Evolutionary conservation across 1,140 invertebrate species (phyloP), one percentile per base, ranked within the genome.

Genomic region (Cydia splendana): DNA sequence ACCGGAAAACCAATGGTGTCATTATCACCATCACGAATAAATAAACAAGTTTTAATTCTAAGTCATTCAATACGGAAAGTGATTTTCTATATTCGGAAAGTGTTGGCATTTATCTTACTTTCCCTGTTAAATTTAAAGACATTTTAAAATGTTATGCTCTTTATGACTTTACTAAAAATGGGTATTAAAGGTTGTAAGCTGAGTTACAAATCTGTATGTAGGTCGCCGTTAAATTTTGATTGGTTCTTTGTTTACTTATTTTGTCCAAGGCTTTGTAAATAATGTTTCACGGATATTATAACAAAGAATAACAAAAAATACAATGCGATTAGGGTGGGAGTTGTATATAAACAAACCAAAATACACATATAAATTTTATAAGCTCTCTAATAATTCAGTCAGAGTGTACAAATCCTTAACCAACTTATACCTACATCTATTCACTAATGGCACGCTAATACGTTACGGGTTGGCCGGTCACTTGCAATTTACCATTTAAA

Each of bases 401-500:
- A 10, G 57, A 71, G 38, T 71, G 67, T 71, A 71, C 67, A 71
- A 71, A 38, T 42, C 34, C 24, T 67, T 67, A 34, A 62, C 57
- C 10, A 38, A 71, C n/a, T 13, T 45, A 71, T 71, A 71, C 67
- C n/a, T 71, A 45, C 34, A 71, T 38, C n/a, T 42, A 30, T 45
- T n/a, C 34, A 71, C 67, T 71, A 71, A 71, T 38, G 57, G 67
- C 67, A 38, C 67, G n/a, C 30, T 71, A 71, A 71, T 71, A 71
- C 34, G 24, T 71, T 71, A 71, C 65, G 28, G 34, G 67, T 24
- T n/a, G 34, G 38, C 67, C 67, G 67, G 67, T 71, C 67, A 71
- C 67, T 71, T 38, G 67, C 67, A 71, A 71, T 71, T 71, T 71
- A 71, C 67, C 67, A 71, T 71, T 71, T 71, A 71, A 71, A 71